Evolutionary conservation across 1,140 invertebrate genomes (phyloP), one percentile per base, ranked within the genome.

Genomic region (Hermatobates lingyangjiaoensis): DNA sequence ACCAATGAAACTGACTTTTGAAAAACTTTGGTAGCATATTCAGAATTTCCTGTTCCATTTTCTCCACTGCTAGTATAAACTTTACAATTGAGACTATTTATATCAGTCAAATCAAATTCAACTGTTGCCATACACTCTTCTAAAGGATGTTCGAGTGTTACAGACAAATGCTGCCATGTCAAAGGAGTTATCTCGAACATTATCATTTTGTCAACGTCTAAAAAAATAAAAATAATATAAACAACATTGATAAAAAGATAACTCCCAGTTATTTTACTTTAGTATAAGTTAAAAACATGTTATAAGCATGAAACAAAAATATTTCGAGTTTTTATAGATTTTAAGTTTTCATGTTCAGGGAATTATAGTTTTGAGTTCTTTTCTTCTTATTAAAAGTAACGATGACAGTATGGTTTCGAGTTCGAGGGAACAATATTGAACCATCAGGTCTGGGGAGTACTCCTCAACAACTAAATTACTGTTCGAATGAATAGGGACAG

Each of bases 141-240:
- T 25, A 83, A 71, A 0, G 91, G 91, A 71, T 96, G 89, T 64
- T 95, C 89, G 64, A 97, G 77, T 27, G 85, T 83, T 3, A 96
- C 76, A 15, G 83, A 85, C 48, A 97, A 78, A 63, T 89, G 86
- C 50, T 88, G 80, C 71, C 82, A 83, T 0, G 87, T 90, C 2
- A 92, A 67, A 4, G 89, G 84, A 57, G 80, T 89, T 55, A 95
- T 76, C 70, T 97, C 91, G 63, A 95, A 83, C 71, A 93, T 90
- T 2, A 87, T 75, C 27, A 83, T 77, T 54, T 75, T 80, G 55
- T 88, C 83, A 21, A 83, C 65, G 62, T 87, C 85, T 48, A 30
- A 52, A 40, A 25, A 44, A 44, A 24, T 44, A 15, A 45, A 26
- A 7, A 44, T 44, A 34, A 12, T 12, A 34, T 21, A 23, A 45